Evolutionary conservation across 2,797 vertebrate genomes (phyloP), one percentile per base, ranked within the genome.

Genomic region (Hypotaenidia philippensis): DNA sequence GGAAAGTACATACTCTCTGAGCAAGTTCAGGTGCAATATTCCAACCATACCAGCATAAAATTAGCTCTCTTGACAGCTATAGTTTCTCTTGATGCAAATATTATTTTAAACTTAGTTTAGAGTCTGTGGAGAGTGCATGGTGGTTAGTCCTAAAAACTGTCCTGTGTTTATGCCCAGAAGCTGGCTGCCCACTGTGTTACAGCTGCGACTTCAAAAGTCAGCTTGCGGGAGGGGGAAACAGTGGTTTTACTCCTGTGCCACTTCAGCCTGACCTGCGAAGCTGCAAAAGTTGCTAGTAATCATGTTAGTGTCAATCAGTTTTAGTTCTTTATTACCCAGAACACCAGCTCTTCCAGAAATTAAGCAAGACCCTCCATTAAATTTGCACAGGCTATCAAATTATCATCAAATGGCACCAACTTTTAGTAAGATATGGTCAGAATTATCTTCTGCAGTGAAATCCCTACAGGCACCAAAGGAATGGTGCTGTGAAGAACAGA

Each of bases 371-470:
- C 22, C 8, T 77, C 0, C 0, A 68, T 47, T 64, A 64, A 74
- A 87, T 93, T 86, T 66, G 64, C 2, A 1, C 32, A 68, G 49
- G 15, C 71, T 89, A 60, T 95, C 77, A 77, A 70, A 34, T 36
- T 82, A 66, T 83, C 71, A 78, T 93, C 81, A 89, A 83, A 92
- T 92, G 64, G 45, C 92, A 93, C 85, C 44, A 61, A 32, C 49
- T 93, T 93, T 75, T 85, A 80, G 56, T 38, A 89, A 93, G 90
- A 90, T 87, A 92, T 0, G 27, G 81, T 92, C 87, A 92, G 77
- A 92, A 89, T 87, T 94, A 83, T 94, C 93, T 94, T 95, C 86
- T 94, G 68, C 78, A 80, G 75, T 57, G 78, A 94, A 96, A 89
- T 93, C 89, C 92, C 90, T 83, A 60, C 71, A 80, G 94, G 53